Evolutionary conservation across 2,113 vertebrate species (phyloP).

Genomic region (Phrynosoma blainvillii): DNA sequence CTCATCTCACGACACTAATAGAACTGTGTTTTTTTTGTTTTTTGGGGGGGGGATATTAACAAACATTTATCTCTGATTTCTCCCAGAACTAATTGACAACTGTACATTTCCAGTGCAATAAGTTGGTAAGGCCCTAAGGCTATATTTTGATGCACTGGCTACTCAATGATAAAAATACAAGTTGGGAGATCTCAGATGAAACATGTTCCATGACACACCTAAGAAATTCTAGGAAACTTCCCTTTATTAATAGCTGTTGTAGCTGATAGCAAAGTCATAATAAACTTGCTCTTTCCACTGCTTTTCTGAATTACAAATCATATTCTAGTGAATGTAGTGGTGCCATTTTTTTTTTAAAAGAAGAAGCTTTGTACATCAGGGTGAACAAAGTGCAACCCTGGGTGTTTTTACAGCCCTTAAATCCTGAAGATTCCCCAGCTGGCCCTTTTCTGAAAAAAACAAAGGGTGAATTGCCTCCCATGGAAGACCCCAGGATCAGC

Average conservation of each 20-base stretch:
- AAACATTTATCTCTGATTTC: neutral
- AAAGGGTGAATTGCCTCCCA: too few species aligned
- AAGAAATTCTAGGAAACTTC: conserved; percentile 35
- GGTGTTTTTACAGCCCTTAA: too few species aligned
- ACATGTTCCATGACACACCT: conserved; percentile 36
- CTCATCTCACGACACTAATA: neutral
- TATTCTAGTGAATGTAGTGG: neutral
- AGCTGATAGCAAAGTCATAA: conserved; percentile 29
- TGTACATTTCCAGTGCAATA: neutral
- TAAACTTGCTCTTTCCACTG: conserved; percentile 11
- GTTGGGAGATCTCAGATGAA: neutral
- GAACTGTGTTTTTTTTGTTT: neutral
- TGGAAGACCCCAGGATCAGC: too few species aligned
- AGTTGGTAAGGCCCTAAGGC: neutral
- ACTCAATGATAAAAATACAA: conserved; percentile 20
- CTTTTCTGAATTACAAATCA: conserved; percentile 1
- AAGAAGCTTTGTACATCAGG: neutral
- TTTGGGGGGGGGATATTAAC: too few species aligned
- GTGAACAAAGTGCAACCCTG: too few species aligned
- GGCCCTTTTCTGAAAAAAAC: too few species aligned
- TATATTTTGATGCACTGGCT: neutral
- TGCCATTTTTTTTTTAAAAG: neutral
- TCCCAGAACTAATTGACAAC: neutral
- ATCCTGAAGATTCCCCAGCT: too few species aligned
- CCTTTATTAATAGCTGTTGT: conserved; percentile 17